A percentile compares a stretch with the other conserved stretches of the same genome.
phyloP scores from a whole-genome alignment of 2,797 vertebrate genomes.

The Bufotes viridis region DNA sequence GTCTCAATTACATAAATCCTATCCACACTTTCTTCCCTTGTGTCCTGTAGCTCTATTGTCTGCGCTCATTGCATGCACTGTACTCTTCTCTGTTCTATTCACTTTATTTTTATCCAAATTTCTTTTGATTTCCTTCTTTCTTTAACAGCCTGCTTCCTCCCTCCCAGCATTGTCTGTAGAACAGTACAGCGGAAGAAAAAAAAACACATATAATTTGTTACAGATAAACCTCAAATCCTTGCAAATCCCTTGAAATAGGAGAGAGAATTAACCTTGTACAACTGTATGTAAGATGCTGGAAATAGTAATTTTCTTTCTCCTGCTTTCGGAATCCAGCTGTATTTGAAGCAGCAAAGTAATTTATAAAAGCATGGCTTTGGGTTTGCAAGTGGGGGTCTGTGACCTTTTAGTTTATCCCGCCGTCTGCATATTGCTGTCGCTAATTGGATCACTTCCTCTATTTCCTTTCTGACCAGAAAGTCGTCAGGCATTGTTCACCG shows the following conservation, averaged over 20 bases:
- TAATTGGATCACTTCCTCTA: conserved; percentile 62
- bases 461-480: conserved; percentile 50
- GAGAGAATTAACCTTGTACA: conserved; percentile 63
- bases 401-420: conserved; percentile 61
- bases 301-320: conserved; percentile 63
- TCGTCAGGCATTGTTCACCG: conserved; percentile 27
- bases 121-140: conserved; percentile 43
- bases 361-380: conserved; percentile 62
- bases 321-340: conserved; percentile 60
- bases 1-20: background rate
- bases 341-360: conserved; percentile 63
- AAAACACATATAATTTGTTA: conserved; percentile 63
- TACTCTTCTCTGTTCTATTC: conserved; percentile 5
- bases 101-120: conserved; percentile 48
- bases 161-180: conserved; percentile 54
- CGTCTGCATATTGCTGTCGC: conserved; percentile 58
- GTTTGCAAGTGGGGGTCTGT: conserved; percentile 58
- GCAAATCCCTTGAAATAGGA: conserved; percentile 62
- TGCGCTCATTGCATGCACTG: background rate
- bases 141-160: conserved; percentile 39
- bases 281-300: conserved; percentile 63
- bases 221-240: conserved; percentile 64
- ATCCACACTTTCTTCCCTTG: background rate
- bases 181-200: conserved; percentile 44
- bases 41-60: conserved; percentile 4